Evolutionary conservation across 2,797 vertebrate species (phyloP).

Genomic region (Cirrhinus molitorella): DNA sequence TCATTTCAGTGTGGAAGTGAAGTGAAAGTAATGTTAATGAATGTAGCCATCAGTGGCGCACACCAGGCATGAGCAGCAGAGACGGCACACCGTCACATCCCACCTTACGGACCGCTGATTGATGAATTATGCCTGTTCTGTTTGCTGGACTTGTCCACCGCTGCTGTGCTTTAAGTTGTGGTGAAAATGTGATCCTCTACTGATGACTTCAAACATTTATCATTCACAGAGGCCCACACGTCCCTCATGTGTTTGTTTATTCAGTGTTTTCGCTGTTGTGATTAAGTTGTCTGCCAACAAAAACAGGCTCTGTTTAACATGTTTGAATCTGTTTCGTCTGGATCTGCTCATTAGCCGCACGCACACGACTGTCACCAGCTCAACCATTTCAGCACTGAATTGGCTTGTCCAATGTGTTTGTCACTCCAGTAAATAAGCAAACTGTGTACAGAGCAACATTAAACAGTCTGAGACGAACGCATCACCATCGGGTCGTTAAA

Average conservation of each 20-base stretch:
- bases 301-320: background rate
- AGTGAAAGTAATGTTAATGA: constrained; percentile 1
- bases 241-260: background rate
- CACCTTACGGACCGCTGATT: background rate
- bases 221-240: background rate
- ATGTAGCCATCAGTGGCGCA: background rate
- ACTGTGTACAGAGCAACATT: background rate
- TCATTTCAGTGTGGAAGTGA: background rate
- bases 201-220: background rate
- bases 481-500: background rate
- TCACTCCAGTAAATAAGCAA: background rate
- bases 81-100: background rate
- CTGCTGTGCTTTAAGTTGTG: background rate
- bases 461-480: background rate
- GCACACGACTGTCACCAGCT: background rate
- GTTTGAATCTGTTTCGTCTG: background rate
- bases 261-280: background rate
- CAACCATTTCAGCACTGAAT: background rate
- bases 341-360: background rate
- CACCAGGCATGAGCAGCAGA: background rate
- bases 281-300: background rate
- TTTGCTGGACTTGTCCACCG: background rate
- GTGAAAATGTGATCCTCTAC: background rate
- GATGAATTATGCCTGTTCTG: background rate
- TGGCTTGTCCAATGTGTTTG: background rate